Evolutionary conservation across 2,797 vertebrate genomes (phyloP), one percentile per base, ranked within the genome.

Genomic region (Typhlichthys subterraneus): DNA sequence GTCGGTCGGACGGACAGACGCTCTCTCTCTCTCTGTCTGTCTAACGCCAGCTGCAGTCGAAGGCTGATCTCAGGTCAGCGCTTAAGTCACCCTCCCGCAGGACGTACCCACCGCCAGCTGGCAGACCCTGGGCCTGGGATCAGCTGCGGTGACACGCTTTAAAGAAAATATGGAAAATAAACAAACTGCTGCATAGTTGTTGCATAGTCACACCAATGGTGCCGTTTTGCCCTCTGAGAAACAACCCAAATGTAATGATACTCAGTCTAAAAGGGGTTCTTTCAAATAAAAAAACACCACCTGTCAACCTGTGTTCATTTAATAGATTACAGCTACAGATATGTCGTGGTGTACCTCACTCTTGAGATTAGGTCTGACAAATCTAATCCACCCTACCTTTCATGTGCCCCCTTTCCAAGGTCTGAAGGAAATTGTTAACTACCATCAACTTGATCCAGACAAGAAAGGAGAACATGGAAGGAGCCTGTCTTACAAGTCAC

Each of bases 81-180:
- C 88, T 91, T 90, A 72, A 90, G 86, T 93, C 91, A 92, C 88
- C 89, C 91, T 93, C 90, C 90, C 85, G 90, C 90, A 91, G 90
- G 91, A 90, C 76, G 91, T 89, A 84, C 85, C 90, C 91, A 91
- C 86, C 86, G 91, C 90, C 90, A 91, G 89, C 88, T 88, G 87
- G 90, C 91, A 89, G 91, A 92, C 88, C 91, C 82, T 91, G 90
- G 91, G 91, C 91, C 88, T 91, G 89, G 89, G 86, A 85, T 89
- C 89, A 89, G 87, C 87, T 87, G 87, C 75, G 91, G 90, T 89
- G 91, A 91, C 90, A 90, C 90, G 89, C 91, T 93, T 90, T 91
- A 92, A 91, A 92, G 91, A 91, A 91, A 92, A 91, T 91, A 91
- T 90, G 89, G 91, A 92, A 91, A 92, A 91, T 91, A 90, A 90